These are phyloP conservation scores for Stegostoma tigrinum DNA, from an alignment of 2,113 vertebrate genomes.

Conservation along the genomic window DNA sequence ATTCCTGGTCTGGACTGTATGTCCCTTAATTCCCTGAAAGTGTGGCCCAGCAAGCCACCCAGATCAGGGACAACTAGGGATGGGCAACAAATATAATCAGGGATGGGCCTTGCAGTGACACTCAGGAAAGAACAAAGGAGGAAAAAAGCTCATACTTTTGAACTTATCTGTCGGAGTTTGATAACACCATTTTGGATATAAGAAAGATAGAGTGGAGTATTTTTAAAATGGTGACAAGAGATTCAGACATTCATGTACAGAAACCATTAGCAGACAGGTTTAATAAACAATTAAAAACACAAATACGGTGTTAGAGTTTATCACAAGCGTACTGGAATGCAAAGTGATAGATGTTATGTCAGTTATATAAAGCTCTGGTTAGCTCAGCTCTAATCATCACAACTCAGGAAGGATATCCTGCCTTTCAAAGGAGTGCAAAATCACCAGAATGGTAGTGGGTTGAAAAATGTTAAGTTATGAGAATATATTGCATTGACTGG, in stretches of 20 bases:
- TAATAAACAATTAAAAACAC: not conserved
- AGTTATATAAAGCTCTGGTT: not conserved
- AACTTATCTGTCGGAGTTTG: not conserved
- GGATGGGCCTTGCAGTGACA: too few relatives aligned
- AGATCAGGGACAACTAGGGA: too few relatives aligned
- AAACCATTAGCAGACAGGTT: not conserved
- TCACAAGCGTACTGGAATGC: not conserved
- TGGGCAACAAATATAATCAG: too few relatives aligned
- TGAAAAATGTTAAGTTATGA: not conserved
- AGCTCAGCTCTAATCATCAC: not conserved
- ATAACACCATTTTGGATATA: not conserved
- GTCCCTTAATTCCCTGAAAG: too few relatives aligned
- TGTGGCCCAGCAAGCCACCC: too few relatives aligned
- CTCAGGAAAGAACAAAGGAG: too few relatives aligned
- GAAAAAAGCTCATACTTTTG: too few relatives aligned
- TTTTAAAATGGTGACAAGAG: not conserved
- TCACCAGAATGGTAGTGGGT: not conserved
- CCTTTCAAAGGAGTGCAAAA: not conserved
- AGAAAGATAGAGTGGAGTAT: not conserved
- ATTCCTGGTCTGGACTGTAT: too few relatives aligned
- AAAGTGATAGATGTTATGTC: not conserved
- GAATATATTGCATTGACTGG: not conserved
- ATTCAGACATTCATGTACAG: not conserved
- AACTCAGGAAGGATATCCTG: not conserved
- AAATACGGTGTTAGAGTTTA: not conserved